These are phyloP conservation scores for Chloroclysta siterata DNA, from an alignment of 2,888 invertebrate species.

Conservation along the genomic window DNA sequence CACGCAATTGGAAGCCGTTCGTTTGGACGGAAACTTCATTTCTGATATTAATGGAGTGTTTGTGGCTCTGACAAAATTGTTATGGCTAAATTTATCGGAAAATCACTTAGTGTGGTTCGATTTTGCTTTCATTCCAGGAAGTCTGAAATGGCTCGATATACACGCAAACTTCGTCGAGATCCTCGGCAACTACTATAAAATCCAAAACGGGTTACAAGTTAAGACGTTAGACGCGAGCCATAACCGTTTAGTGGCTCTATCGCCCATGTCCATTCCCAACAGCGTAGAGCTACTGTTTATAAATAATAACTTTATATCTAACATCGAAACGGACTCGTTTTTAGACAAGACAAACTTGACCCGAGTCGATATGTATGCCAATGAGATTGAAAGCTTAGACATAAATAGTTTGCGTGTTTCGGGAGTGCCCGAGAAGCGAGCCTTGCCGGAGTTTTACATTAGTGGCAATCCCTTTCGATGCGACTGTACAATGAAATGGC, in stretches of 20 bases:
- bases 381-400: slow-evolving; percentile 92
- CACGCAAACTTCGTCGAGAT: slow-evolving; percentile 95
- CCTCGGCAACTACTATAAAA: slow-evolving; percentile 94
- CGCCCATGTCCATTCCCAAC: slow-evolving; percentile 93
- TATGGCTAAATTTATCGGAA: slow-evolving; percentile 95
- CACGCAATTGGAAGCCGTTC: slow-evolving; percentile 92
- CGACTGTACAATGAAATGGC: slow-evolving; percentile 98
- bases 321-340: slow-evolving; percentile 93
- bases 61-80: slow-evolving; percentile 91
- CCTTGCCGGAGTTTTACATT: slow-evolving; percentile 94
- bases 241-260: slow-evolving; percentile 92
- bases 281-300: slow-evolving; percentile 94
- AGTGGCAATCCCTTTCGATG: slow-evolving; percentile 97
- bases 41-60: slow-evolving; percentile 96
- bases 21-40: slow-evolving; percentile 94
- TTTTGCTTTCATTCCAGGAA: slow-evolving; percentile 94
- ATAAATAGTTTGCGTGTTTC: slow-evolving; percentile 91
- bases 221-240: slow-evolving; percentile 95
- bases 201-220: slow-evolving; percentile 91
- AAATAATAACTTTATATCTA: slow-evolving; percentile 94
- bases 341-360: slow-evolving; percentile 92
- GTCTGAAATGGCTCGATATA: slow-evolving; percentile 95
- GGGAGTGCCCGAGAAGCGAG: slow-evolving; percentile 87
- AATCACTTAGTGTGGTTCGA: slow-evolving; percentile 97
- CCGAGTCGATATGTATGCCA: slow-evolving; percentile 95